A percentile compares a stretch with the other conserved stretches of the same genome.
These are phyloP conservation scores for Elysia chlorotica DNA, from an alignment of 1,140 invertebrate genomes.

Conservation along the genomic window DNA sequence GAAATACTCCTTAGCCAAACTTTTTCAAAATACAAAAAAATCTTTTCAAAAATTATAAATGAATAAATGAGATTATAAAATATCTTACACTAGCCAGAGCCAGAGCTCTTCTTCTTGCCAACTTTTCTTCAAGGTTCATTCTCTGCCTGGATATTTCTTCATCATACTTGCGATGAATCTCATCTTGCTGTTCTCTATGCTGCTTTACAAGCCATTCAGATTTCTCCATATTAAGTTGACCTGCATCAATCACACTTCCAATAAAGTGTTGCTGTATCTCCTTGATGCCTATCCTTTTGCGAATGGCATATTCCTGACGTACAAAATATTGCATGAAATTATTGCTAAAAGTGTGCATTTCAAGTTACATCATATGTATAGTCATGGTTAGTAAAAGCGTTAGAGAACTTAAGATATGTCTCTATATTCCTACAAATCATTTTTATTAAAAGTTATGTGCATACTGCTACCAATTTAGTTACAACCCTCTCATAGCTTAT, in stretches of 20 bases:
- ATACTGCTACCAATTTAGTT: too few relatives aligned
- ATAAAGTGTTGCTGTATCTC: slow-evolving; percentile 47
- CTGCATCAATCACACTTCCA: slow-evolving; percentile 34
- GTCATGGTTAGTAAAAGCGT: too few relatives aligned
- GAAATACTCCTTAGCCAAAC: too few relatives aligned
- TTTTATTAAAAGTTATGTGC: too few relatives aligned
- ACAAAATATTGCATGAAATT: too few relatives aligned
- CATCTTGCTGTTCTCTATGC: slow-evolving; percentile 50
- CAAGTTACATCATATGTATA: too few relatives aligned
- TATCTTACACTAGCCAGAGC: slow-evolving; percentile 52
- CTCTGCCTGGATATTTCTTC: slow-evolving; percentile 57
- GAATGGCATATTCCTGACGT: slow-evolving; percentile 56
- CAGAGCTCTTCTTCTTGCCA: slow-evolving; percentile 47
- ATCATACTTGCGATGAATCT: slow-evolving; percentile 51
- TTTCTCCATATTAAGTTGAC: slow-evolving; percentile 45
- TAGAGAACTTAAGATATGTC: too few relatives aligned
- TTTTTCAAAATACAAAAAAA: too few relatives aligned
- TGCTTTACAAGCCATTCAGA: slow-evolving; percentile 57
- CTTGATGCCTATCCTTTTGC: slow-evolving; percentile 50
- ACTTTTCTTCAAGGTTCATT: slow-evolving; percentile 57
- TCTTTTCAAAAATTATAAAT: too few relatives aligned
- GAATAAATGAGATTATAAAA: too few relatives aligned
- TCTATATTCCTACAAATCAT: too few relatives aligned
- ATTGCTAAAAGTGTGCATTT: background rate
- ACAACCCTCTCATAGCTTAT: too few relatives aligned